These are phyloP conservation scores for Nasua narica DNA, from an alignment of 2,797 vertebrate genomes.

Conservation along the genomic window DNA sequence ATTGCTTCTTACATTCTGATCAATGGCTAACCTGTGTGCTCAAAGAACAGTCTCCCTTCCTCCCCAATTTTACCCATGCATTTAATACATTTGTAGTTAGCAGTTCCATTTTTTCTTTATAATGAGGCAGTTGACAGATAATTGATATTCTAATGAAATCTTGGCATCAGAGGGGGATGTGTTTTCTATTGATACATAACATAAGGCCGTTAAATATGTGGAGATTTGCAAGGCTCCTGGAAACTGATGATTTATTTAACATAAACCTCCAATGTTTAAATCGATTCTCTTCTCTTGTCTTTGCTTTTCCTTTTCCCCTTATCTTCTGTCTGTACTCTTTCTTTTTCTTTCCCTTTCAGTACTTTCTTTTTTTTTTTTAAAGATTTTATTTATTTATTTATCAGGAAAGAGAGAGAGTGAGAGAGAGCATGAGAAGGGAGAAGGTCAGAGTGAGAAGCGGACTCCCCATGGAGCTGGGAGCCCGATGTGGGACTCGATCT, in stretches of 20 bases:
- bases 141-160: neutral
- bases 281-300: neutral
- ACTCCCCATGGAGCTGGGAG: too few relatives aligned
- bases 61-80: neutral
- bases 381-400: too few relatives aligned
- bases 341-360: neutral
- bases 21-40: neutral
- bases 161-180: neutral
- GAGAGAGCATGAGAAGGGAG: too few relatives aligned
- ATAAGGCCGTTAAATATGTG: neutral
- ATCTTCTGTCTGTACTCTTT: neutral
- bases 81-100: neutral
- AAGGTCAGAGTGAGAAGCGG: too few relatives aligned
- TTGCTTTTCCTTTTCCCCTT: neutral
- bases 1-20: neutral
- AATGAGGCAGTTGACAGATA: neutral
- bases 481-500: too few relatives aligned
- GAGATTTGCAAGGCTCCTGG: neutral
- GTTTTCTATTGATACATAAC: neutral
- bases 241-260: neutral
- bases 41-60: neutral
- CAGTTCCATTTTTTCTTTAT: neutral
- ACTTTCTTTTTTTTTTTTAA: too few relatives aligned
- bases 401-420: too few relatives aligned
- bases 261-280: neutral